Conservation (phyloP, 2,888 invertebrate species). For the Torymus auratus region DNA sequence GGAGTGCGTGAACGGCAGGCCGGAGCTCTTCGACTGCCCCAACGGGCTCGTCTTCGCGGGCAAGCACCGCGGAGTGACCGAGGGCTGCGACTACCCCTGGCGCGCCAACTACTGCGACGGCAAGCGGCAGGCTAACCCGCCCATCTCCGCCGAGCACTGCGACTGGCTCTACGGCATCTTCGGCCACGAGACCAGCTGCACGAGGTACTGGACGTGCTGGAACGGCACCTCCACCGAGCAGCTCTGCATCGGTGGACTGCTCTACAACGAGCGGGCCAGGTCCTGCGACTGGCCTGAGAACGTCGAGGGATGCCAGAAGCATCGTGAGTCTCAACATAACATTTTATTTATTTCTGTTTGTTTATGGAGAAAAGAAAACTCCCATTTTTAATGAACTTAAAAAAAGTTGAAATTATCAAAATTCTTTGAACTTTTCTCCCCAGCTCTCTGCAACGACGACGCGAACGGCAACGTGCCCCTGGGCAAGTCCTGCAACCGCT, state of each 20-base stretch:
- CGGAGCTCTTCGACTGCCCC: constrained; percentile 91
- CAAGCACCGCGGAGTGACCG: constrained; percentile 90
- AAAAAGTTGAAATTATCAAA: too few species aligned
- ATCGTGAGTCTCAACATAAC: constrained; percentile 84
- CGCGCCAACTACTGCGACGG: constrained; percentile 91
- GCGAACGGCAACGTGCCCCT: constrained; percentile 94
- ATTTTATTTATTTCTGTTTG: too few species aligned
- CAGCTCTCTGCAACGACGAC: constrained; percentile 94
- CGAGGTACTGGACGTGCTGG: constrained; percentile 96
- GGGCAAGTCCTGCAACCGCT: constrained; percentile 94
- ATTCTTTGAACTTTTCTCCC: constrained; percentile 64
- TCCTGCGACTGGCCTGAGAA: constrained; percentile 97
- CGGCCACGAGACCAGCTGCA: constrained; percentile 95
- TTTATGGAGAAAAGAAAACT: too few species aligned
- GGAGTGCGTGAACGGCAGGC: constrained; percentile 91
- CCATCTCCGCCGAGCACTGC: constrained; percentile 90
- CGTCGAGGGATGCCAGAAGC: constrained; percentile 94
- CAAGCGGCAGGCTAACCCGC: constrained; percentile 88
- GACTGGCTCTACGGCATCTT: constrained; percentile 96
- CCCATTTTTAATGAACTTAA: too few species aligned
- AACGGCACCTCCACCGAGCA: constrained; percentile 95
- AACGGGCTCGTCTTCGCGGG: constrained; percentile 94
- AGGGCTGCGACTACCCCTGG: constrained; percentile 94
- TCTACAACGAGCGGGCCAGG: constrained; percentile 93
- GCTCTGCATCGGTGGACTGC: constrained; percentile 92